A percentile compares a stretch with the other conserved stretches of the same genome.
Evolutionary conservation across 1,140 invertebrate genomes (phyloP).

Genomic region (Stratiolaelaps scimitus): DNA sequence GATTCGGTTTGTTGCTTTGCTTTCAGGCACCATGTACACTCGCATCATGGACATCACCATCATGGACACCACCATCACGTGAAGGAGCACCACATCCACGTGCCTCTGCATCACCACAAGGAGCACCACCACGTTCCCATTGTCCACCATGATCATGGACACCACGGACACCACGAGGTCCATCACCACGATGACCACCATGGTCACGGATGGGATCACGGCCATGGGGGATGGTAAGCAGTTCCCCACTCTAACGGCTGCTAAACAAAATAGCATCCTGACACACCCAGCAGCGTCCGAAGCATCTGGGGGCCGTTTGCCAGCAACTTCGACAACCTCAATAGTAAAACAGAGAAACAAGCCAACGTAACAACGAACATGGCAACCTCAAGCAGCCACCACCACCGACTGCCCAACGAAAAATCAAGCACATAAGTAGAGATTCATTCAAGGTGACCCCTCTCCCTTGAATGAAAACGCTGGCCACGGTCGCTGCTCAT

Average conservation of each 20-base stretch:
- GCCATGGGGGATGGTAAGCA: conserved; percentile 9
- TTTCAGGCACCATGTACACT: conserved; percentile 18
- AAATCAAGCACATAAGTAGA: no score
- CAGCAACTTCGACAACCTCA: neutral
- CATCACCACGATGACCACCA: neutral
- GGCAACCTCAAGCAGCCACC: neutral
- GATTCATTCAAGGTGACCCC: no score
- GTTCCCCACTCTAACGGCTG: neutral
- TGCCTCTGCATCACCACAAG: conserved; percentile 9
- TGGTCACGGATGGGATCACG: conserved; percentile 10
- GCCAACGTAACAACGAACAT: neutral
- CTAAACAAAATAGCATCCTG: neutral
- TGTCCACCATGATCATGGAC: conserved; percentile 25
- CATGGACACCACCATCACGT: neutral
- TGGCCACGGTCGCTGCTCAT: no score
- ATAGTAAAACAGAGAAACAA: neutral
- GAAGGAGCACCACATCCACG: conserved; percentile 24
- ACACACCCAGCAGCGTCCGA: neutral
- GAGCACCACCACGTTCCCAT: conserved; percentile 4
- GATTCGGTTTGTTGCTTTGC: neutral
- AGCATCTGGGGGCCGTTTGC: neutral
- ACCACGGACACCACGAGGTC: conserved; percentile 9
- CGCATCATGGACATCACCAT: neutral
- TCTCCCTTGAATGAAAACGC: no score
- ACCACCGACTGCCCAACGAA: no score